A percentile compares a stretch with the other conserved stretches of the same genome.
These are phyloP conservation scores for Drosophila paramelanica DNA, from an alignment of 2,888 invertebrate species.

Conservation along the genomic window DNA sequence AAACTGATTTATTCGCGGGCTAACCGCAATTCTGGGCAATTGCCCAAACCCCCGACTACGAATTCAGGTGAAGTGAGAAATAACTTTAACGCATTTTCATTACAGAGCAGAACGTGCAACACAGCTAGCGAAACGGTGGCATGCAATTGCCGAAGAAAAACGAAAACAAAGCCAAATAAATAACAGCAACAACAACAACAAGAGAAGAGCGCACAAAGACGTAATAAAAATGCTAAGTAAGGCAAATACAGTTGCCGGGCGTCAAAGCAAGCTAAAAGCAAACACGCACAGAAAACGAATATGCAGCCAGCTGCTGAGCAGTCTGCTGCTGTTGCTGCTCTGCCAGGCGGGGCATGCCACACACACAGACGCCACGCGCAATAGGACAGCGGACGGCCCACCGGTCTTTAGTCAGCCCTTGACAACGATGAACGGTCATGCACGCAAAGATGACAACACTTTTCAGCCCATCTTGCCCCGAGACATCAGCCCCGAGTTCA, in stretches of 20 bases:
- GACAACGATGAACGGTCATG: conserved; percentile 55
- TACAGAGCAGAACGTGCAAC: conserved; percentile 51
- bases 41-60: conserved; percentile 10
- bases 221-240: conserved; percentile 66
- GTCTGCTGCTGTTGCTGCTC: conserved; percentile 27
- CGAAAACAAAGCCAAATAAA: conserved; percentile 2
- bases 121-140: conserved; percentile 37
- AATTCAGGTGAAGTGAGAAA: conserved; percentile 21
- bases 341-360: conserved; percentile 33
- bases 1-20: conserved; percentile 51
- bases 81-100: conserved; percentile 42
- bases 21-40: conserved; percentile 21
- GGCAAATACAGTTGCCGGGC: conserved; percentile 40
- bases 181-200: conserved; percentile 17
- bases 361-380: conserved; percentile 15
- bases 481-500: conserved; percentile 73
- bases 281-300: conserved; percentile 73
- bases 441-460: conserved; percentile 66
- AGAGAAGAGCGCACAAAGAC: conserved; percentile 12
- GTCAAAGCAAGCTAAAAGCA: conserved; percentile 62
- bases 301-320: conserved; percentile 43
- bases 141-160: conserved; percentile 52
- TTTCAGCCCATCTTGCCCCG: conserved; percentile 81
- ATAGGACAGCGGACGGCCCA: conserved; percentile 5
- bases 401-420: conserved; percentile 66